phyloP scores from a whole-genome alignment of 2,113 vertebrate genomes.

The Rissa tridactyla region DNA sequence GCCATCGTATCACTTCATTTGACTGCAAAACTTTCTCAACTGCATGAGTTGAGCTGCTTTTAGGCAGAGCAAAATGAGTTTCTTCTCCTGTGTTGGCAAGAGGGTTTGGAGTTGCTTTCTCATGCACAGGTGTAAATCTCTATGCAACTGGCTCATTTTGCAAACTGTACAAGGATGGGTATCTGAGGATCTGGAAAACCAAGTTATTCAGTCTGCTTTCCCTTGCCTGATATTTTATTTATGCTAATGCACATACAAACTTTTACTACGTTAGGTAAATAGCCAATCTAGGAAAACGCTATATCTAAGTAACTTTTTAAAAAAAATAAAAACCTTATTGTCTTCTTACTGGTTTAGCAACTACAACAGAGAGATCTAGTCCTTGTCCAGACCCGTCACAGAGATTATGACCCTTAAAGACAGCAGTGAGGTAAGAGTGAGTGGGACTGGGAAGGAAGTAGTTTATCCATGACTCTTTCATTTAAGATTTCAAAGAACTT shows the following conservation, averaged over 20 bases:
- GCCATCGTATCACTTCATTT: background rate
- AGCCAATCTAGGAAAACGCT: background rate
- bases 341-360: background rate
- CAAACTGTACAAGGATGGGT: background rate
- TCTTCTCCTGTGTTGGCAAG: background rate
- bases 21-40: background rate
- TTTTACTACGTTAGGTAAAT: background rate
- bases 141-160: background rate
- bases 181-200: background rate
- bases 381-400: background rate
- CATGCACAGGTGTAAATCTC: background rate
- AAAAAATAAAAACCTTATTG: background rate
- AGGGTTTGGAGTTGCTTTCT: background rate
- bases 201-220: background rate
- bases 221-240: background rate
- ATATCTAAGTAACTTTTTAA: background rate
- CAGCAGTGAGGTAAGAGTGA: background rate
- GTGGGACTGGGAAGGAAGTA: background rate
- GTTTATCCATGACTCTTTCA: background rate
- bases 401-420: background rate
- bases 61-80: background rate
- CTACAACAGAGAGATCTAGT: background rate
- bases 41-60: background rate
- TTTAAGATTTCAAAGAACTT: background rate
- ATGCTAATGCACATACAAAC: background rate